Base-by-base conservation (phyloP, 1,140 invertebrate genomes). In the Halesus radiatus region DNA sequence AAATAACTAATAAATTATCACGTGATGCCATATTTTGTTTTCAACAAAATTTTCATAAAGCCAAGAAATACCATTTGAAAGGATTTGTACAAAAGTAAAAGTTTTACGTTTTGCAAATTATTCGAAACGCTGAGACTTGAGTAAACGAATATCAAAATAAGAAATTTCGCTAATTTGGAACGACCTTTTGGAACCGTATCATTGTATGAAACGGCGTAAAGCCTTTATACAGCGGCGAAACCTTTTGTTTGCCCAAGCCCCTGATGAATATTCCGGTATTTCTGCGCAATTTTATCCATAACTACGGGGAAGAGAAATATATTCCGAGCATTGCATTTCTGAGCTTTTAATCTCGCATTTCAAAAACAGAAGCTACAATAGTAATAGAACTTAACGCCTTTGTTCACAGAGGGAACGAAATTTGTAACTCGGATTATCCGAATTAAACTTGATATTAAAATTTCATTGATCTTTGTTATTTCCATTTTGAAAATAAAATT, bases 341-440 rank as follows among this genome's bases (percentile, higher is more conserved):
- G 73, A 75, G 73, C 73, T 75, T 58, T 75, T 75, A 58, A 75
- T 75, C 73, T 75, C 73, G 53, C 58, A 58, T 75, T 58, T 75
- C 26, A 58, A 58, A 75, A 20, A 58, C 73, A 58, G 29, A 75
- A 75, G 73, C 54, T 75, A 58, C 23, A 75, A 20, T 75, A 7
- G 73, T 56, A 75, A 58, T 58, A 18, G 15, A 58, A 58, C 18
- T 37, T 58, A 58, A 22, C 13, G 45, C 45, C 20, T 13, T 45
- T 66, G 20, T 15, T 52, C 20, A 16, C 68, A 20, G 37, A 29
- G 20, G 18, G 37, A 22, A 72, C 20, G 26, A 54, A 53, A 72
- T 72, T 72, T 72, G 68, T 72, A 52, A 23, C 50, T 72, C 1
- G 45, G 20, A 53, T 54, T 23, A 53, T 72, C 18, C 50, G 37